phyloP scores from a whole-genome alignment of 2,797 vertebrate species.

The Cirrhinus molitorella region DNA sequence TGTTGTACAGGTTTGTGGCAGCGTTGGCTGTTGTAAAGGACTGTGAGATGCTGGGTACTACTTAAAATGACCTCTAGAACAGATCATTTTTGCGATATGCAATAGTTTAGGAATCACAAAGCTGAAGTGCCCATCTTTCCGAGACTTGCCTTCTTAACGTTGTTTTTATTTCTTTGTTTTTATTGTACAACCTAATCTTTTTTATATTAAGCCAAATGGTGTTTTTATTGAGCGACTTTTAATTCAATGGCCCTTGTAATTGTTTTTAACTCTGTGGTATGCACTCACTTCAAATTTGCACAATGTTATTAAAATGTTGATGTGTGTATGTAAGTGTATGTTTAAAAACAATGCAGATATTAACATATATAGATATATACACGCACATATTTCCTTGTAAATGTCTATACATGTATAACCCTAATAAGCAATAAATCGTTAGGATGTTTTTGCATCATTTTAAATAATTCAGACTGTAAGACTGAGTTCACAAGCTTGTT shows the following conservation, averaged over 20 bases:
- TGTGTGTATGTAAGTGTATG: conserved; percentile 54
- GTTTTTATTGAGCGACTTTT: conserved; percentile 46
- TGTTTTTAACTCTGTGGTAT: conserved; percentile 82
- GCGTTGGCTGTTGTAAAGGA: conserved; percentile 84
- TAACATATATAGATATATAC: conserved; percentile 25
- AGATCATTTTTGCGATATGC: conserved; percentile 64
- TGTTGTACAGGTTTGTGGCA: conserved; percentile 80
- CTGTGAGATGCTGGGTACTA: conserved; percentile 76
- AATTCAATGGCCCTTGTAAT: conserved; percentile 74
- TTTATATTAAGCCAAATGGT: conserved; percentile 74
- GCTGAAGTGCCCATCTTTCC: conserved; percentile 75
- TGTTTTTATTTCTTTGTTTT: conserved; percentile 70
- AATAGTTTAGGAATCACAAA: conserved; percentile 66
- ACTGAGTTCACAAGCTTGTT: background rate
- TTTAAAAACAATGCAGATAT: conserved; percentile 46
- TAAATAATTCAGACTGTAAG: conserved; percentile 11
- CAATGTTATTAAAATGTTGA: conserved; percentile 71
- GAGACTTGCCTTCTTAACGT: conserved; percentile 72
- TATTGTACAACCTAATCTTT: conserved; percentile 33
- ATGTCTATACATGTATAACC: conserved; percentile 38
- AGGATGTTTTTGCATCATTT: conserved; percentile 16
- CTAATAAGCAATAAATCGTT: conserved; percentile 39
- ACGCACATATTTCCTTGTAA: conserved; percentile 29
- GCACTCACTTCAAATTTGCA: conserved; percentile 88
- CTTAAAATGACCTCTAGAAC: conserved; percentile 75